These are phyloP conservation scores for Pygocentrus nattereri DNA, from an alignment of 2,797 vertebrate species.

Conservation along the genomic window DNA sequence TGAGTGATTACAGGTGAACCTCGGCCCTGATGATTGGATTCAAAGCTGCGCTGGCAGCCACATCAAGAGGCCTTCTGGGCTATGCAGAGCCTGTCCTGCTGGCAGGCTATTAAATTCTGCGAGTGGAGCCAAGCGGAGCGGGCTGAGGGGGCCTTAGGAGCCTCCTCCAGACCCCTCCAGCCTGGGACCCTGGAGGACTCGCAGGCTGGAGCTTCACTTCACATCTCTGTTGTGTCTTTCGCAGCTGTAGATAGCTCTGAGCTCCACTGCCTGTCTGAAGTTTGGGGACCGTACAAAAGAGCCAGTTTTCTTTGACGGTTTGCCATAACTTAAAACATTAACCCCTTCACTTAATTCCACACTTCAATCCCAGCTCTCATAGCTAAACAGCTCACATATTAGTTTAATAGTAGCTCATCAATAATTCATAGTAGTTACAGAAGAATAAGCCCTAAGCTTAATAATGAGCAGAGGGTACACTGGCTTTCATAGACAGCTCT, in stretches of 20 bases:
- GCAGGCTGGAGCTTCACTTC: constrained; percentile 67
- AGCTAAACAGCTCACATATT: neutral
- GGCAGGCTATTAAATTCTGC: constrained; percentile 75
- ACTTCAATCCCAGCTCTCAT: no score
- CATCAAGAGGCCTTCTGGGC: constrained; percentile 76
- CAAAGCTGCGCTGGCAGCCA: constrained; percentile 78
- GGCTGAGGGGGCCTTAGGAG: constrained; percentile 61
- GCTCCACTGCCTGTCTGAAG: neutral
- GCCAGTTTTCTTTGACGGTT: neutral
- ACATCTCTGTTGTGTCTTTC: constrained; percentile 54
- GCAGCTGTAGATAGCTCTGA: constrained; percentile 44
- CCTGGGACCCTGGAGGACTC: constrained; percentile 70
- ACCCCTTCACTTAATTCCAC: neutral
- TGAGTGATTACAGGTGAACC: constrained; percentile 77
- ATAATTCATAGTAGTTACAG: no score
- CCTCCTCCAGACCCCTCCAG: constrained; percentile 68
- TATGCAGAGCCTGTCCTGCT: constrained; percentile 73
- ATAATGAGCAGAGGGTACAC: no score
- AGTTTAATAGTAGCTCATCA: neutral
- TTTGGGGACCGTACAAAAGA: neutral
- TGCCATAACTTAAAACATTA: neutral
- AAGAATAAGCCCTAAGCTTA: neutral
- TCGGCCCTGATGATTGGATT: constrained; percentile 79
- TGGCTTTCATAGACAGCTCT: no score
- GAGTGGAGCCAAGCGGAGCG: constrained; percentile 69